Evolutionary conservation across 2,888 invertebrate species (phyloP), one percentile per base, ranked within the genome.

Genomic region (Nudaria mundana): DNA sequence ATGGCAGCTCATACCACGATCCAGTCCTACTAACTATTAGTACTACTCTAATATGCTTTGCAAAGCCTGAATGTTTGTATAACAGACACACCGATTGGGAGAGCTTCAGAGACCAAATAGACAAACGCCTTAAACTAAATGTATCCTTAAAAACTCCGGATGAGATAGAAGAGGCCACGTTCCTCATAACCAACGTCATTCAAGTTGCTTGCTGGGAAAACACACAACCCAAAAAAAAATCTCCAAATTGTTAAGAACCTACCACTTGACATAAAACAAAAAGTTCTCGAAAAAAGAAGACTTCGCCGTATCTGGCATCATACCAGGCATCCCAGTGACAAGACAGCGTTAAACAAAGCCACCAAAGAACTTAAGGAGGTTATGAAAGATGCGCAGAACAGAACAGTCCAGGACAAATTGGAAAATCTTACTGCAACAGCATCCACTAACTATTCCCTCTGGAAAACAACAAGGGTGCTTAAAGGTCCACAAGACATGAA

Each of bases 71-170:
- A 1, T 14, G 7, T 5, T 34, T 53, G 0, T 34, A 25, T 18
- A 53, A 49, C 25, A 37, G 40, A 14, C 7, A 31, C 0, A 52
- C 56, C 0, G 45, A 52, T 22, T 56, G 56, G 48, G 13, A 37
- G 1, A 34, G 30, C 2, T 51, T 51, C 15, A 15, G 41, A 4
- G 43, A 43, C 13, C 39, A 12, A 15, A 30, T 40, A 3, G 31
- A 35, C 0, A 29, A 35, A 8, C 30, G 36, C 5, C 28, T 47
- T 2, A 14, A 45, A 0, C 10, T 48, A 22, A 40, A 46, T 15
- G 7, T 48, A 3, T 18, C 39, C 0, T 37, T 48, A 1, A 46
- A 46, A 32, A 34, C 34, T 11, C 14, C 30, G 15, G 35, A 40
- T 6, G 42, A 44, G 14, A 29, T 42, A 3, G 36, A 51, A 20